Evolutionary conservation across 2,113 vertebrate genomes (phyloP).

Genomic region (Myanophis thanlyinensis): DNA sequence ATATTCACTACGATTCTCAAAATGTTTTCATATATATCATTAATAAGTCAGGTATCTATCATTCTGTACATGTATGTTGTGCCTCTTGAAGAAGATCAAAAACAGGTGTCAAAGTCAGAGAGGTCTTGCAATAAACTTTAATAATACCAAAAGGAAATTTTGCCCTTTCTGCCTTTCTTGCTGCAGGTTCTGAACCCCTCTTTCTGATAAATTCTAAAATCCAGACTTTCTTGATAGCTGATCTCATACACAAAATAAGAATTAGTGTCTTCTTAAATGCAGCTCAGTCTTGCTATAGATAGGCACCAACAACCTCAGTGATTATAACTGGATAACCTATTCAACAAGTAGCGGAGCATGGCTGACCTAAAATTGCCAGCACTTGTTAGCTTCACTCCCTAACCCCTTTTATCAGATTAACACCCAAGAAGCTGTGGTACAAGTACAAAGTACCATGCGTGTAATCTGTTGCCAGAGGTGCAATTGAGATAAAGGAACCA

Average conservation of each 20-base stretch:
- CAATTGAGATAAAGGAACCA: background rate
- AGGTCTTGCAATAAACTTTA: background rate
- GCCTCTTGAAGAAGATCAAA: background rate
- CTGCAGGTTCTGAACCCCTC: background rate
- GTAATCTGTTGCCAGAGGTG: background rate
- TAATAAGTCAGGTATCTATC: background rate
- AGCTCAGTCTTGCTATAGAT: background rate
- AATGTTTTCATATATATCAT: background rate
- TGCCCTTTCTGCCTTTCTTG: background rate
- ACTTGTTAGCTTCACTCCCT: background rate
- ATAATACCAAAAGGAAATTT: background rate
- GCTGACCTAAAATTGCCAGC: background rate
- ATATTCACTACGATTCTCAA: background rate
- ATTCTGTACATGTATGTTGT: background rate
- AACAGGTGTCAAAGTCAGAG: background rate
- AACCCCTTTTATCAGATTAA: background rate
- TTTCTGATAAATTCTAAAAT: background rate
- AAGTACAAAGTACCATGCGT: background rate
- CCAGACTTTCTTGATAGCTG: background rate
- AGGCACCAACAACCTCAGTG: background rate
- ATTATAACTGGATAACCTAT: background rate
- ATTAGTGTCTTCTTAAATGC: background rate
- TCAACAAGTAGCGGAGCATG: background rate
- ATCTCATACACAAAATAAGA: background rate
- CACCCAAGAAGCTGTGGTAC: background rate